Evolutionary conservation across 1,140 invertebrate genomes (phyloP).

Genomic region (Drosophila nannoptera): DNA sequence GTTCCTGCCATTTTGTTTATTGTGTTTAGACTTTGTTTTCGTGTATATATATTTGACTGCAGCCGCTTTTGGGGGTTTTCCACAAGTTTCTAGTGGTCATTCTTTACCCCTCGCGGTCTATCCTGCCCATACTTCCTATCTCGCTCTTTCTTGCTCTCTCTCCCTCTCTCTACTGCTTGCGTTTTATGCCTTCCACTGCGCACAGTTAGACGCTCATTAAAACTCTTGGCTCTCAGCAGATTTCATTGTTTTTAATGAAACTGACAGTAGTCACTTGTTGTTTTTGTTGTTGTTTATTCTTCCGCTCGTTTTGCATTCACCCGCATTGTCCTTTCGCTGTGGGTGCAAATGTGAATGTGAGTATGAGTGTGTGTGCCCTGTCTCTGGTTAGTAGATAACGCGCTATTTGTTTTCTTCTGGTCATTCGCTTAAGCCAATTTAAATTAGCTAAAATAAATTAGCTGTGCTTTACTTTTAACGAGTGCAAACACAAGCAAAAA

Average conservation of each 20-base stretch:
- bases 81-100: conserved; percentile 36
- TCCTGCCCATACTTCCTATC: neutral
- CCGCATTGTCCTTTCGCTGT: conserved; percentile 50
- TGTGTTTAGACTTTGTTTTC: conserved; percentile 72
- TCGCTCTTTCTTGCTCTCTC: neutral
- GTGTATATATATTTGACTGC: conserved; percentile 65
- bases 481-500: conserved; percentile 26
- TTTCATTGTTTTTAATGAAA: conserved; percentile 77
- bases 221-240: conserved; percentile 75
- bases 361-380: conserved; percentile 33
- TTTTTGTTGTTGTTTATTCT: conserved; percentile 29
- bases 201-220: conserved; percentile 70
- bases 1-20: conserved; percentile 72
- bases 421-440: conserved; percentile 75
- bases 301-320: conserved; percentile 58
- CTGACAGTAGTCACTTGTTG: conserved; percentile 59
- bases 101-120: conserved; percentile 13
- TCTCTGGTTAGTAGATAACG: conserved; percentile 64
- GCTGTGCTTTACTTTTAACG: conserved; percentile 66
- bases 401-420: conserved; percentile 72
- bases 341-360: conserved; percentile 17
- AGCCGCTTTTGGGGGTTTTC: conserved; percentile 57
- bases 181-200: conserved; percentile 46
- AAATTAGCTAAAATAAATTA: conserved; percentile 76
- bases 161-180: neutral